Base-by-base conservation (phyloP, 2,797 vertebrate species). In the Eutrigla gurnardus region DNA sequence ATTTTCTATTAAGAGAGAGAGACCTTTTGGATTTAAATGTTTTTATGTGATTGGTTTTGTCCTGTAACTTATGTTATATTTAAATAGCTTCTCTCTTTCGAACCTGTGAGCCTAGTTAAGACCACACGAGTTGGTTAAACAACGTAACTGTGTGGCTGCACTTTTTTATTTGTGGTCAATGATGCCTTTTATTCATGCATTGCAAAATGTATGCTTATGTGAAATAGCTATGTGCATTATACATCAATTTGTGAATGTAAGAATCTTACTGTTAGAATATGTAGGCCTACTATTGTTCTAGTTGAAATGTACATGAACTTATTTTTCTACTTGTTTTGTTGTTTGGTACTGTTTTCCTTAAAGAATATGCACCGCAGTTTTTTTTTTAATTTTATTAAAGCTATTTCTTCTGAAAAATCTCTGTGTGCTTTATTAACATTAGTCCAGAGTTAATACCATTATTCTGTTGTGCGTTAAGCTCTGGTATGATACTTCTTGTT, bases 321-420 rank as follows among this genome's bases (percentile, higher is more conserved):
- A 90, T 91, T 93, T 92, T 92, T 92, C 70, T 92, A 93, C 77
- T 84, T 81, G 61, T 76, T 78, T 67, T 75, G 13, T 68, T 84
- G 14, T 79, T 84, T 35, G 86, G 82, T 91, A 90, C 81, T 80
- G n/a, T 88, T 88, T 80, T 45, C 54, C 67, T 78, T 59, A 32
- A 70, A 80, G 4, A 83, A 65, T 74, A 60, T 81, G 49, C 50
- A 74, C 10, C 75, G 77, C 52, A 78, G 37, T 72, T 54, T 80
- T 25, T 25, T 25, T 25, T 25, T 25, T 25, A 1, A 25, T 25
- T 25, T 70, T 77, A 92, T 73, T 90, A 93, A 92, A 92, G 78
- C 73, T 50, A 60, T 45, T 73, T 82, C 18, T 57, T 71, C 15
- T 35, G 4, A 65, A 61, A 62, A 65, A 50, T 33, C 25, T 36